Base-by-base conservation (phyloP, 2,888 invertebrate species). In the Periphyllus acericola region DNA sequence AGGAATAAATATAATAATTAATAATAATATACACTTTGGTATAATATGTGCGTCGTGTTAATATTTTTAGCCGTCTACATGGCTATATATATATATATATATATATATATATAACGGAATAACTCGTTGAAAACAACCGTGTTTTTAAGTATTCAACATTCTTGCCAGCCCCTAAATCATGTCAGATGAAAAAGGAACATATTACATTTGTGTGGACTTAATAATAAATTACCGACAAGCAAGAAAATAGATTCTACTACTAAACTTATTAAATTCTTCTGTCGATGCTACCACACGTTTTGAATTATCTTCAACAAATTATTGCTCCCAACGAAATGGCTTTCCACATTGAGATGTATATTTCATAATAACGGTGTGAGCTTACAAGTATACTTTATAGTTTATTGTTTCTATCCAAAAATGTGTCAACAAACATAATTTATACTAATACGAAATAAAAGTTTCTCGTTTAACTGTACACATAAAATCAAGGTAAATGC, bases 221-320 rank as follows among this genome's bases (percentile, higher is more conserved):
- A 80, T 79, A 79, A 86, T 86, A 86, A 86, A 86, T 86, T 75
- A 83, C 55, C 29, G 36, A 75, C 83, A 29, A 75, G 60, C 83
- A 60, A 83, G 83, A 40, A 74, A 83, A 83, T 83, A 83, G 83
- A 83, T 75, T 75, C 52, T 75, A 79, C 52, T 76, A 76, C 84
- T 25, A 71, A 85, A 85, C 76, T 85, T 85, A 85, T 78, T 85
- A 85, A 85, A 85, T 85, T 85, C 85, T 85, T 85, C 34, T 71
- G 85, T 68, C 68, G 76, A 78, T 78, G 85, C 85, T 19, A 85
- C 85, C 68, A 68, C 85, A 78, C 85, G 85, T 85, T 85, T 78
- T 68, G 36, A 75, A 83, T 83, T 75, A 83, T 83, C 68, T 46
- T 68, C 46, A 29, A 78, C 32, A 78, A 85, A 84, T 84, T 76